Percentiles rank a stretch among this genome's conserved stretches.
These are phyloP conservation scores for Pasiphila rectangulata DNA, from an alignment of 2,888 invertebrate species.

Conservation along the genomic window DNA sequence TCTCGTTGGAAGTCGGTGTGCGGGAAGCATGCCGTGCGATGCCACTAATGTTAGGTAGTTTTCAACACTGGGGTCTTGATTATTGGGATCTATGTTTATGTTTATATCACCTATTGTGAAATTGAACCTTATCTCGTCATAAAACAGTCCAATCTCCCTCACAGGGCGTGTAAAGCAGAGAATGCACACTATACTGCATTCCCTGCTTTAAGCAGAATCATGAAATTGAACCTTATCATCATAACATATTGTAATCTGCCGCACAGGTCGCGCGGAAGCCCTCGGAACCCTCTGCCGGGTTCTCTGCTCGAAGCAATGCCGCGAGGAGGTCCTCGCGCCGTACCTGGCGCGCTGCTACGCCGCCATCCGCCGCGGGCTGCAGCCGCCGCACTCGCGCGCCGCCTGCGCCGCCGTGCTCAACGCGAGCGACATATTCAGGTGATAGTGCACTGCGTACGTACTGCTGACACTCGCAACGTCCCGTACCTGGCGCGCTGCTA, in stretches of 20 bases:
- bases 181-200: too few relatives aligned
- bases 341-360: slow-evolving; percentile 97
- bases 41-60: too few relatives aligned
- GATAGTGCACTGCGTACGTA: not conserved
- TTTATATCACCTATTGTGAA: too few relatives aligned
- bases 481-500: not conserved
- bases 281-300: slow-evolving; percentile 97
- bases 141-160: too few relatives aligned
- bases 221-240: too few relatives aligned
- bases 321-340: slow-evolving; percentile 94
- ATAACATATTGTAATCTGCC: not conserved
- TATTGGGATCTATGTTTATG: too few relatives aligned
- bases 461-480: not conserved
- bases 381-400: slow-evolving; percentile 75
- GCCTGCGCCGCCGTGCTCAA: slow-evolving; percentile 93
- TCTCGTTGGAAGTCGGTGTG: too few relatives aligned
- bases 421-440: slow-evolving; percentile 92
- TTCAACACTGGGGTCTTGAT: too few relatives aligned
- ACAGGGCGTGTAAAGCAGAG: too few relatives aligned
- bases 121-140: too few relatives aligned
- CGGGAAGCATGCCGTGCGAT: too few relatives aligned
- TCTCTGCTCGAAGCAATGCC: slow-evolving; percentile 96
- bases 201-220: too few relatives aligned
- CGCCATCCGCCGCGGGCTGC: slow-evolving; percentile 92
- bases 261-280: slow-evolving; percentile 92